Evolutionary conservation across 2,113 vertebrate species (phyloP).

Genomic region (Sakesphorus luctuosus): DNA sequence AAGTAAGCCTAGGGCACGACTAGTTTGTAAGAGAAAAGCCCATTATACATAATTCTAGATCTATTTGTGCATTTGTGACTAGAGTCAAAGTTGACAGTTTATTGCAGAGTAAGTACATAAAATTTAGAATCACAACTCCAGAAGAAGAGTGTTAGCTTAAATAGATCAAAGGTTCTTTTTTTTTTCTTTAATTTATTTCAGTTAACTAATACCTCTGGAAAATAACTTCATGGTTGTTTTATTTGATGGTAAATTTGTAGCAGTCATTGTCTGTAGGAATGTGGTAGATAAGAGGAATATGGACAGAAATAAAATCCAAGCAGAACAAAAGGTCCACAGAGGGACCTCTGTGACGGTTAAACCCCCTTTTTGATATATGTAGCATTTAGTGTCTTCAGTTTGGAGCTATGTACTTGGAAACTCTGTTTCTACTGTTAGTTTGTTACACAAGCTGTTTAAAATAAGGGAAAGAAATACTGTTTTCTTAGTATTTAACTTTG

Average conservation of each 20-base stretch:
- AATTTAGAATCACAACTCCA: not conserved
- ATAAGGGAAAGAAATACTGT: not conserved
- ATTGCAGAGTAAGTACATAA: not conserved
- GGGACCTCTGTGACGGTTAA: not conserved
- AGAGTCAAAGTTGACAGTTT: not conserved
- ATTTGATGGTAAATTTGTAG: conserved; percentile 11
- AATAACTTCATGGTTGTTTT: not conserved
- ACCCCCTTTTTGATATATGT: not conserved
- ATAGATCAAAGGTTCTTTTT: not conserved
- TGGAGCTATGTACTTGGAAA: not conserved
- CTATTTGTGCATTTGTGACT: not conserved
- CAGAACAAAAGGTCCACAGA: conserved; percentile 12
- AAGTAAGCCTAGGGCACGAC: not conserved
- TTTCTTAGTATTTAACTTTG: not conserved
- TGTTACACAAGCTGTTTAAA: not conserved
- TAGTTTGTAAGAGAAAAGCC: not conserved
- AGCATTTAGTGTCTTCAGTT: not conserved
- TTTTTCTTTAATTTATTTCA: not conserved
- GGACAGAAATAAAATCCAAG: conserved; percentile 14
- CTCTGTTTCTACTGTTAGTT: not conserved
- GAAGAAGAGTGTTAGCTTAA: not conserved
- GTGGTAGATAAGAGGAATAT: not conserved
- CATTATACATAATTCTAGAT: not conserved
- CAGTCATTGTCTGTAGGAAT: not conserved
- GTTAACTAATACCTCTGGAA: conserved; percentile 13